phyloP scores from a whole-genome alignment of 2,888 invertebrate genomes.

The Orchesella flavescens region DNA sequence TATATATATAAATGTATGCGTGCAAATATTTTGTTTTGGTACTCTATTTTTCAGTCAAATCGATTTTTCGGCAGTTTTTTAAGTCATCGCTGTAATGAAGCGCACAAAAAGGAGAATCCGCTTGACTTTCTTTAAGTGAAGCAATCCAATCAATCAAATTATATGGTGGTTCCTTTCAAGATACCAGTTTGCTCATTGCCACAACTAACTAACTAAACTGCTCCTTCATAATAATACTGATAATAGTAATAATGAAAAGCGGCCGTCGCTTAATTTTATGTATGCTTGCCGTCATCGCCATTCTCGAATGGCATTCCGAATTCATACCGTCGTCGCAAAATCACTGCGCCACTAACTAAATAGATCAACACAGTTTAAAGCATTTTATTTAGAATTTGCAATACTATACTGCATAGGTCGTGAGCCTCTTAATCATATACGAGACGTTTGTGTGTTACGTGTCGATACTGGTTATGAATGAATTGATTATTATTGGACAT shows the following conservation, averaged over 20 bases:
- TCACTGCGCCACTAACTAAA: too few relatives aligned
- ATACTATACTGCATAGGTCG: too few relatives aligned
- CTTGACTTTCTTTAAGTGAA: slow-evolving; percentile 19
- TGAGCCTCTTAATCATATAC: too few relatives aligned
- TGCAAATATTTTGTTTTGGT: not conserved
- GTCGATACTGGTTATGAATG: too few relatives aligned
- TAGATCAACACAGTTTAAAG: too few relatives aligned
- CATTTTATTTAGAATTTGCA: too few relatives aligned
- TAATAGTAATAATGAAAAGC: slow-evolving; percentile 2
- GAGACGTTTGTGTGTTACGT: too few relatives aligned
- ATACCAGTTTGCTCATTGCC: slow-evolving; percentile 38
- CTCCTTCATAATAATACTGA: slow-evolving; percentile 11
- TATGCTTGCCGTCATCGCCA: not conserved
- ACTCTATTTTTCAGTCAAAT: slow-evolving; percentile 19
- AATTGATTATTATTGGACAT: too few relatives aligned
- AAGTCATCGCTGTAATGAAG: not conserved
- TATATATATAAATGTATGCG: too few relatives aligned
- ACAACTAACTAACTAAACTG: slow-evolving; percentile 26
- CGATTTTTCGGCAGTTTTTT: slow-evolving; percentile 43
- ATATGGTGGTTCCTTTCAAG: slow-evolving; percentile 41
- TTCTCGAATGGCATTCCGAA: too few relatives aligned
- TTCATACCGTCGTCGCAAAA: too few relatives aligned
- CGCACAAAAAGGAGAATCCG: slow-evolving; percentile 17
- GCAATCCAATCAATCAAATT: slow-evolving; percentile 46
- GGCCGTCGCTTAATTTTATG: not conserved